Conservation (phyloP, 2,113 vertebrate genomes). For the Halichoeres trimaculatus region DNA sequence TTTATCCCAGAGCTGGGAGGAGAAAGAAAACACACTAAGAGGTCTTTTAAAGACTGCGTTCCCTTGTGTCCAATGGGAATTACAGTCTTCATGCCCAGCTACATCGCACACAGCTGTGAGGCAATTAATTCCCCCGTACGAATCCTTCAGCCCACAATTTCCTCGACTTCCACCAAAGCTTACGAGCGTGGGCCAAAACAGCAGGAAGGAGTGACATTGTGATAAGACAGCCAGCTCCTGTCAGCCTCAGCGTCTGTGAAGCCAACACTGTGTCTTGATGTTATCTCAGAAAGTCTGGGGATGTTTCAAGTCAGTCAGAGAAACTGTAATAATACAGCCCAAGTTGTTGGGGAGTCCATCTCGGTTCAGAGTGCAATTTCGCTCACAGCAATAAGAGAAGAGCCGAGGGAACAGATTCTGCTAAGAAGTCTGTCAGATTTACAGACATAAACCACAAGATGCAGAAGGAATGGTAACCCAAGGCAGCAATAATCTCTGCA, state of each 20-base stretch:
- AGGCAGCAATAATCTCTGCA: slow-evolving; percentile 47
- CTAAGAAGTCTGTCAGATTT: slow-evolving; percentile 40
- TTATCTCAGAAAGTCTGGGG: slow-evolving; percentile 7
- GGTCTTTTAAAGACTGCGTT: neutral
- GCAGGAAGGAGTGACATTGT: slow-evolving; percentile 16
- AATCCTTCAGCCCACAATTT: slow-evolving; percentile 3
- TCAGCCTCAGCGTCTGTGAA: slow-evolving; percentile 7
- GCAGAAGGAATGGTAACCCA: slow-evolving; percentile 18
- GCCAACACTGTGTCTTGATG: slow-evolving; percentile 19
- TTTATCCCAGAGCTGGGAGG: neutral
- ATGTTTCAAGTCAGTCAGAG: slow-evolving; percentile 35
- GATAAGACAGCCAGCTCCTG: slow-evolving; percentile 21
- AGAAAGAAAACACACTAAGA: neutral
- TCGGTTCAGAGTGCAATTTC: slow-evolving; percentile 27
- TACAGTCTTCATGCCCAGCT: neutral
- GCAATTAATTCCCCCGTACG: neutral
- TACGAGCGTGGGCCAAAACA: slow-evolving; percentile 27
- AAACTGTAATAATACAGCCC: slow-evolving; percentile 24
- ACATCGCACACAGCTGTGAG: neutral
- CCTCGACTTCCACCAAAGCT: slow-evolving; percentile 18
- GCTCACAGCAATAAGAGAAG: slow-evolving; percentile 21
- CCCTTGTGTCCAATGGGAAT: neutral
- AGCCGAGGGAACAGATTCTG: slow-evolving; percentile 29
- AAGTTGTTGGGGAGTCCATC: slow-evolving; percentile 37
- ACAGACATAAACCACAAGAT: slow-evolving; percentile 46